A percentile compares a stretch with the other conserved stretches of the same genome.
phyloP scores from a whole-genome alignment of 2,888 invertebrate genomes.

The Balanococcus diminutus region DNA sequence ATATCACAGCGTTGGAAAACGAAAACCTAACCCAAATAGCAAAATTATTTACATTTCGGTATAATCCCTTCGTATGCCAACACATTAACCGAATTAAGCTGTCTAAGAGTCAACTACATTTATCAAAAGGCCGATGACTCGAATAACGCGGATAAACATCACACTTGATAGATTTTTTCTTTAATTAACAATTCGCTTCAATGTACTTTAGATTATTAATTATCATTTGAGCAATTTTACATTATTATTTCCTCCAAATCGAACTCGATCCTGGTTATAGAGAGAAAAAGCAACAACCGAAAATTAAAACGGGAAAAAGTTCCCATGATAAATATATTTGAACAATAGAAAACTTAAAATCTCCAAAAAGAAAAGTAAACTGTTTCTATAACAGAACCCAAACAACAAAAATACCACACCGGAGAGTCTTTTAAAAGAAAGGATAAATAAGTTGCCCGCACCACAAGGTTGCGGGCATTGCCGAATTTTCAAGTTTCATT shows the following conservation, averaged over 20 bases:
- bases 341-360: not conserved
- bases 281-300: not conserved
- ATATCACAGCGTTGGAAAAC: not conserved
- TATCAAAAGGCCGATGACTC: not conserved
- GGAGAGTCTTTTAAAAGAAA: not conserved
- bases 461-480: too few species aligned
- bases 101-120: not conserved
- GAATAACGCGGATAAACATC: not conserved
- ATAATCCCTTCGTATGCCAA: not conserved
- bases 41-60: not conserved
- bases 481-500: too few species aligned
- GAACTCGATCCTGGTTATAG: not conserved
- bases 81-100: not conserved
- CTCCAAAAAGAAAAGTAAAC: not conserved
- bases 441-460: too few species aligned
- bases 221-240: not conserved
- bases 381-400: not conserved
- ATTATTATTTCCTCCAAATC: not conserved
- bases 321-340: not conserved
- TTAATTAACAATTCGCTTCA: not conserved
- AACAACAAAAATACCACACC: not conserved
- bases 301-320: not conserved
- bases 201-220: constrained; percentile 1
- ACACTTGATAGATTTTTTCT: not conserved
- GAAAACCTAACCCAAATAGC: not conserved